Evolutionary conservation across 2,888 invertebrate species (phyloP).

Genomic region (Eupithecia pulchellata): DNA sequence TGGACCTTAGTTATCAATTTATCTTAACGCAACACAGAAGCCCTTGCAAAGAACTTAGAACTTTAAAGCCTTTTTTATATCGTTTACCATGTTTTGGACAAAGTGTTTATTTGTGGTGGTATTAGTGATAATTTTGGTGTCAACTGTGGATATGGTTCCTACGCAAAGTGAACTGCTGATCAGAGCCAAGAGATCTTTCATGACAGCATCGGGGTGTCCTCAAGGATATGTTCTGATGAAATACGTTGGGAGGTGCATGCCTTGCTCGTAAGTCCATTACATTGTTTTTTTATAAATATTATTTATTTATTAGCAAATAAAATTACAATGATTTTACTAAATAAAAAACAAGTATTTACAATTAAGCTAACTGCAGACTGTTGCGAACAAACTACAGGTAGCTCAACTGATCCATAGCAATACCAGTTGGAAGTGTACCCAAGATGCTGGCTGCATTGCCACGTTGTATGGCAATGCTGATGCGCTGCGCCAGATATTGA

Average conservation of each 20-base stretch:
- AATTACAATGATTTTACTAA: too few relatives aligned
- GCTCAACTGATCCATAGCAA: too few relatives aligned
- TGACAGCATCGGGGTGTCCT: not conserved
- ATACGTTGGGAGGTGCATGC: not conserved
- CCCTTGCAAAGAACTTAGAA: not conserved
- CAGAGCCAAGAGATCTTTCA: slow-evolving; percentile 6
- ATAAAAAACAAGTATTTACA: too few relatives aligned
- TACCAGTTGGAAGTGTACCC: too few relatives aligned
- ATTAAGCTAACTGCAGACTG: too few relatives aligned
- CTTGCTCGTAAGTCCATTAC: slow-evolving; percentile 6
- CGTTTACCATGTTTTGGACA: slow-evolving; percentile 16
- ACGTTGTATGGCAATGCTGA: too few relatives aligned
- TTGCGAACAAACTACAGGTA: too few relatives aligned
- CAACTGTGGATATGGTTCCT: slow-evolving; percentile 14
- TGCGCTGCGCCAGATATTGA: too few relatives aligned
- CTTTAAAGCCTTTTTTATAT: not conserved
- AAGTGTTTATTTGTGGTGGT: not conserved
- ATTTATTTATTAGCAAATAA: too few relatives aligned
- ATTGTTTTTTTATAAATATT: too few relatives aligned
- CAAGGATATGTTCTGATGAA: not conserved
- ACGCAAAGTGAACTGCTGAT: not conserved
- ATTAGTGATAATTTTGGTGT: not conserved
- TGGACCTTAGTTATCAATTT: not conserved
- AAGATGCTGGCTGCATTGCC: too few relatives aligned
- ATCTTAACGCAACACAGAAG: not conserved